These are phyloP conservation scores for Semnopithecus entellus DNA, from an alignment of 2,113 vertebrate species.

Conservation along the genomic window DNA sequence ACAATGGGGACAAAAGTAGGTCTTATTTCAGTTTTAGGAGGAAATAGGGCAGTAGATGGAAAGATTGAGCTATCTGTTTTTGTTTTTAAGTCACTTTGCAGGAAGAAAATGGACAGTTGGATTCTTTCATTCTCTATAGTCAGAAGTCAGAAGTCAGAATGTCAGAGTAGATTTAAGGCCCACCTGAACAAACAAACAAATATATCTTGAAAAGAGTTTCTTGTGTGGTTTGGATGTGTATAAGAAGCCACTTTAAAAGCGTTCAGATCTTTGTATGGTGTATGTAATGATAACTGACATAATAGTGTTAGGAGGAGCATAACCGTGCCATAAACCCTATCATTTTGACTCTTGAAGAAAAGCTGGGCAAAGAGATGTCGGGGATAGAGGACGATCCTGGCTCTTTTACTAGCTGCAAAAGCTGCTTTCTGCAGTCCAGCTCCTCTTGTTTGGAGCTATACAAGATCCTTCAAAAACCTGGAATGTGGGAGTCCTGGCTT, in stretches of 20 bases:
- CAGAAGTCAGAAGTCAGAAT: not conserved
- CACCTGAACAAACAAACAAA: not conserved
- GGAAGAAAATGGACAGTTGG: not conserved
- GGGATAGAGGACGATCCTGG: not conserved
- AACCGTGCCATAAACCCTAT: too few species aligned
- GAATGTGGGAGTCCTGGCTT: not conserved
- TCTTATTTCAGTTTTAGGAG: constrained; percentile 45
- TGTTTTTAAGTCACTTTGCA: constrained; percentile 24
- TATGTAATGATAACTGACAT: not conserved
- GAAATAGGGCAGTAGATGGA: constrained; percentile 45
- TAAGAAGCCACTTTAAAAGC: not conserved
- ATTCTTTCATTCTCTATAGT: not conserved
- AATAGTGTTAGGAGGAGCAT: not conserved
- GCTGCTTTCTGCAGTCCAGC: not conserved
- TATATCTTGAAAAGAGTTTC: not conserved
- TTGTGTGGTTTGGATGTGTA: not conserved
- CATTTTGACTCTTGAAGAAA: not conserved
- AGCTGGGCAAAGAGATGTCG: not conserved
- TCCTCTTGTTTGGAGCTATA: not conserved
- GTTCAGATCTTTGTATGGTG: not conserved
- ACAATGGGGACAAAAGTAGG: constrained; percentile 3
- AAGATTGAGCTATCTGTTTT: constrained; percentile 26
- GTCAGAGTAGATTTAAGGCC: constrained; percentile 8
- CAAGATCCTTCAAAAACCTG: not conserved
- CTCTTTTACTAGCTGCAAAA: not conserved